Conservation (phyloP, 2,113 vertebrate genomes). For the Todiramphus chloris region DNA sequence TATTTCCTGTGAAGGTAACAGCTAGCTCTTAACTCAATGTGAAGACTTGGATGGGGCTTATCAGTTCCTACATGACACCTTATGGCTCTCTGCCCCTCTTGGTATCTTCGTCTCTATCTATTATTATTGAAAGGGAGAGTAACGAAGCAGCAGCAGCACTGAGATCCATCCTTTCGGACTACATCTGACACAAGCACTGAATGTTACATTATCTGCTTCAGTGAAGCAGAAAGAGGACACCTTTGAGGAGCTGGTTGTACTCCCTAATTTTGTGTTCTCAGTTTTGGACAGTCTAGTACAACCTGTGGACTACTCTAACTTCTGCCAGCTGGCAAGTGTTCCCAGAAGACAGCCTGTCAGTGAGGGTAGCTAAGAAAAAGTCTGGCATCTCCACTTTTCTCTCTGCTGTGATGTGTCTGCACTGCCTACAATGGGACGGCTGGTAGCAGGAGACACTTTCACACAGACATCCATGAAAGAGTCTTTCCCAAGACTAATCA, state of each 20-base stretch:
- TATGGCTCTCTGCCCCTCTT: not conserved
- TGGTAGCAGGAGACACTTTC: not conserved
- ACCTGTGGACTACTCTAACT: not conserved
- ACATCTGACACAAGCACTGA: not conserved
- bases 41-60: not conserved
- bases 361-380: not conserved
- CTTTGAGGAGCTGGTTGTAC: slow-evolving; percentile 24
- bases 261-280: not conserved
- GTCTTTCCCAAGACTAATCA: not conserved
- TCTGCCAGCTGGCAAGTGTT: not conserved
- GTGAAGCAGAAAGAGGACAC: slow-evolving; percentile 23
- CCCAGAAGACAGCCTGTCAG: not conserved
- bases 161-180: not conserved
- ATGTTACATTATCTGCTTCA: slow-evolving; percentile 16
- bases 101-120: not conserved
- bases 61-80: not conserved
- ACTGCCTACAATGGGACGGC: not conserved
- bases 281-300: not conserved
- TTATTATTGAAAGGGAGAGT: not conserved
- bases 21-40: not conserved
- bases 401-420: not conserved
- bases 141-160: not conserved
- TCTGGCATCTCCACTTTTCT: not conserved
- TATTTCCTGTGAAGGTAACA: not conserved
- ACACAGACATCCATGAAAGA: fast-evolving